Conservation (phyloP, 2,888 invertebrate genomes). For the Rotaria macrura region DNA sequence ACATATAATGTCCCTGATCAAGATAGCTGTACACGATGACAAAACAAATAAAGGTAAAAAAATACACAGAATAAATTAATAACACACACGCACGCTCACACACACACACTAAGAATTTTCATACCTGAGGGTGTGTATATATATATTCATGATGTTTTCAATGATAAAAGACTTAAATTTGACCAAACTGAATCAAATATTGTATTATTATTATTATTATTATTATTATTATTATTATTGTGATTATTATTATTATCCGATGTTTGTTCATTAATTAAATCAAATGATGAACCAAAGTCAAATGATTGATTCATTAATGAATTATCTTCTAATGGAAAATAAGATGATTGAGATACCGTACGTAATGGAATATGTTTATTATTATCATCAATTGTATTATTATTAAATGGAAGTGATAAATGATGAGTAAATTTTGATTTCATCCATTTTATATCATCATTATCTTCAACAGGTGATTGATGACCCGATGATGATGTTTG, state of each 20-base stretch:
- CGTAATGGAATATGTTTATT: not conserved
- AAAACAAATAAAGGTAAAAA: not conserved
- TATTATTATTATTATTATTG: not conserved
- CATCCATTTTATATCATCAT: not conserved
- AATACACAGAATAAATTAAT: not conserved
- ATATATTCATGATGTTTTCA: not conserved
- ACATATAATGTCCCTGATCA: not conserved
- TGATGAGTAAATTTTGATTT: not conserved
- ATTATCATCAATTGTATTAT: not conserved
- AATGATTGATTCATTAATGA: not conserved
- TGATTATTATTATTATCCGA: not conserved
- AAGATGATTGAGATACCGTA: not conserved
- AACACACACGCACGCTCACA: not conserved
- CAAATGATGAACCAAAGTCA: not conserved
- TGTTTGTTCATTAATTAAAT: not conserved
- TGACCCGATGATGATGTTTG: not conserved
- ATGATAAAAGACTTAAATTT: not conserved
- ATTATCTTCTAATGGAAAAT: not conserved
- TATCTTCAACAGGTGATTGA: conserved; percentile 5
- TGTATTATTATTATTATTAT: not conserved
- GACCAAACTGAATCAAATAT: not conserved
- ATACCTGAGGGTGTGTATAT: not conserved
- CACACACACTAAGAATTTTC: not conserved
- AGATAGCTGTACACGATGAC: not conserved
- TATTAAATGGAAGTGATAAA: not conserved